Conservation (phyloP, 37 sponge, comb jelly and placozoan genomes). For the Mnemiopsis leidyi region DNA sequence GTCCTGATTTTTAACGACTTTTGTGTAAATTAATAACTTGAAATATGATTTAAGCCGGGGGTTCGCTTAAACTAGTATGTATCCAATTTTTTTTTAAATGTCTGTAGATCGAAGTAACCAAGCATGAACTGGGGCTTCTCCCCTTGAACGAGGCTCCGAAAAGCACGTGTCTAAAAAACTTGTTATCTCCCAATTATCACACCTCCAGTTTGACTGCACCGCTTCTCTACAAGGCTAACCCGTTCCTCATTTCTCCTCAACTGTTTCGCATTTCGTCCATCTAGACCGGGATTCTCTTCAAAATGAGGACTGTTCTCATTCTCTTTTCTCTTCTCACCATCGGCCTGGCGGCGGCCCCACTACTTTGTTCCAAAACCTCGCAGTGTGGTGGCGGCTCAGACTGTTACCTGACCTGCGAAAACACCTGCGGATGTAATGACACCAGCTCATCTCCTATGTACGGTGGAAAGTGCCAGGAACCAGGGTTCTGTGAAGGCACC, state of each 20-base stretch:
- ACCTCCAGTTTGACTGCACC: not conserved
- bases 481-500: conserved; percentile 37
- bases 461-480: conserved; percentile 20
- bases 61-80: too few species aligned
- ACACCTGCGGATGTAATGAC: not conserved
- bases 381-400: not conserved
- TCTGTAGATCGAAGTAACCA: too few species aligned
- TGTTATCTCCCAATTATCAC: not conserved
- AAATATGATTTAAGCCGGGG: too few species aligned
- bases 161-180: too few species aligned
- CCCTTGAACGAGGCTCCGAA: too few species aligned
- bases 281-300: not conserved
- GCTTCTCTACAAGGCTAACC: not conserved
- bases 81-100: too few species aligned
- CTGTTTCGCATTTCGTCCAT: not conserved
- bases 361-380: not conserved
- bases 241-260: not conserved
- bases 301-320: not conserved
- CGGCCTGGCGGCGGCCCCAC: not conserved
- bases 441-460: conserved; percentile 7
- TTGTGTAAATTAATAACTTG: too few species aligned
- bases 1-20: too few species aligned
- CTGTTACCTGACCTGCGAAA: conserved; percentile 10
- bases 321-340: not conserved
- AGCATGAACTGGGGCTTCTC: too few species aligned